Conservation (phyloP, 2,797 vertebrate genomes). For the Acanthurus tractus region DNA sequence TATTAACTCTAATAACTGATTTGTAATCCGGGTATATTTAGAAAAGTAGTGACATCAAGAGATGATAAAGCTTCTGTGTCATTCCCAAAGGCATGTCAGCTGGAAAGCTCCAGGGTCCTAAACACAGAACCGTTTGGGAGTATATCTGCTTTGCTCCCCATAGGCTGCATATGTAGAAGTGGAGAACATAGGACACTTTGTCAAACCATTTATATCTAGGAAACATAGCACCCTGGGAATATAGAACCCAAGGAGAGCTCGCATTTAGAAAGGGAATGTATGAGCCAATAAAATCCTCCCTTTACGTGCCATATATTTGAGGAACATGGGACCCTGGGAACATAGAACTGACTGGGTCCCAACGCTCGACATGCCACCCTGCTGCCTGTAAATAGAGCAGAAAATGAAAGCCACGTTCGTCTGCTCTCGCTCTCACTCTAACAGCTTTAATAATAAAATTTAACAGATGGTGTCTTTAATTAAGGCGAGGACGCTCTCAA, state of each 20-base stretch:
- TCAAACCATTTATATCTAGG: too few relatives aligned
- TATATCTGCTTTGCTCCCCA: too few relatives aligned
- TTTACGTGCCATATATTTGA: not conserved
- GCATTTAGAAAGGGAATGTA: too few relatives aligned
- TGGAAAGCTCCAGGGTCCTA: too few relatives aligned
- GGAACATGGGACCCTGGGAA: not conserved
- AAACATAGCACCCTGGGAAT: too few relatives aligned
- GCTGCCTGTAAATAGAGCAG: slow-evolving; percentile 51
- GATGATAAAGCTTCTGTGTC: too few relatives aligned
- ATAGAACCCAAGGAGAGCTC: too few relatives aligned
- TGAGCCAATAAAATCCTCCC: too few relatives aligned
- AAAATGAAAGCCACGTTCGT: slow-evolving; percentile 44
- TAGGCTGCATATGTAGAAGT: too few relatives aligned
- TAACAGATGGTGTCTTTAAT: slow-evolving; percentile 76
- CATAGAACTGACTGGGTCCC: not conserved
- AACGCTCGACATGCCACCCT: slow-evolving; percentile 2
- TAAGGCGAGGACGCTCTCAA: slow-evolving; percentile 45
- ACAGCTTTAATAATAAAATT: slow-evolving; percentile 61
- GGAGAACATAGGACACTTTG: not conserved
- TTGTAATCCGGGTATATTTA: not conserved
- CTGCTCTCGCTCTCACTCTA: slow-evolving; percentile 23
- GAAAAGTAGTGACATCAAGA: not conserved
- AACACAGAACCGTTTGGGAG: too few relatives aligned
- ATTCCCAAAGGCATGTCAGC: too few relatives aligned
- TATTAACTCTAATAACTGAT: not conserved